Conservation (phyloP, 2,888 invertebrate genomes). For the Carabus problematicus region DNA sequence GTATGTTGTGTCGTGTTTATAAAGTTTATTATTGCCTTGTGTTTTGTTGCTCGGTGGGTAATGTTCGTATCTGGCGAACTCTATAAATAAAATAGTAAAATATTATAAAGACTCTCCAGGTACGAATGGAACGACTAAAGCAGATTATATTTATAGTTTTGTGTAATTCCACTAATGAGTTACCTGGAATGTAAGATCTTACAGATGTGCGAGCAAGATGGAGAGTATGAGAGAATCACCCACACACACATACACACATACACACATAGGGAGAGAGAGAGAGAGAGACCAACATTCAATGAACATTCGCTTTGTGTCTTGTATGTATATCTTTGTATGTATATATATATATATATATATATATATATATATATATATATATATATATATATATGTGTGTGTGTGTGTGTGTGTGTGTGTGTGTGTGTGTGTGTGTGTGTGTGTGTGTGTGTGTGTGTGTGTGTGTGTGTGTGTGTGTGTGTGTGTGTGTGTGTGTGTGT, state of each 20-base stretch:
- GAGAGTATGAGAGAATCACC: slow-evolving; percentile 6
- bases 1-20: neutral
- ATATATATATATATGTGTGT: too few relatives aligned
- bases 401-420: too few relatives aligned
- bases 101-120: too few relatives aligned
- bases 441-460: too few relatives aligned
- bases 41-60: too few relatives aligned
- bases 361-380: too few relatives aligned
- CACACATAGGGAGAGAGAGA: neutral
- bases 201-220: slow-evolving; percentile 25
- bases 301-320: slow-evolving; percentile 14
- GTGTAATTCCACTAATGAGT: slow-evolving; percentile 42
- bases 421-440: too few relatives aligned
- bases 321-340: neutral
- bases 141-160: slow-evolving; percentile 41
- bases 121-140: slow-evolving; percentile 25
- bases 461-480: too few relatives aligned
- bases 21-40: neutral
- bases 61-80: too few relatives aligned
- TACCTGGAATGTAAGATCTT: slow-evolving; percentile 42
- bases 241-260: slow-evolving; percentile 30
- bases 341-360: too few relatives aligned
- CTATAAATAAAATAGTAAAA: too few relatives aligned
- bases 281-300: slow-evolving; percentile 27
- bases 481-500: too few relatives aligned